These are phyloP conservation scores for Meloidogyne floridensis DNA, from an alignment of 1,140 invertebrate genomes.

Conservation along the genomic window DNA sequence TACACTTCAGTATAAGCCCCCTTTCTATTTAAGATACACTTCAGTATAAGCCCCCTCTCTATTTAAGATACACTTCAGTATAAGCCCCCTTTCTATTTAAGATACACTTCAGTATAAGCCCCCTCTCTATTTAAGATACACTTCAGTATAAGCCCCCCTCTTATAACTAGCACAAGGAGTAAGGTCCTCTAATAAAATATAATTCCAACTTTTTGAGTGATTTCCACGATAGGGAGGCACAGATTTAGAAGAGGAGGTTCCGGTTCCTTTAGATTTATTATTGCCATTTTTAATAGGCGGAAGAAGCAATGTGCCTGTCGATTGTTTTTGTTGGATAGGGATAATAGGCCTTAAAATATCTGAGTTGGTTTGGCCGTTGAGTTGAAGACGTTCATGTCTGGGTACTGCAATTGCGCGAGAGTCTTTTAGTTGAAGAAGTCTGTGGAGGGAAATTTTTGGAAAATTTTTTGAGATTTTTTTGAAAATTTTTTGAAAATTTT, in stretches of 20 bases:
- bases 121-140: too few relatives aligned
- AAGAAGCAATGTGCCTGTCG: neutral
- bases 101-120: too few relatives aligned
- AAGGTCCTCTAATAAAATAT: neutral
- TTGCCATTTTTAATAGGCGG: slow-evolving; percentile 11
- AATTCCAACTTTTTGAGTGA: neutral
- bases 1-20: too few relatives aligned
- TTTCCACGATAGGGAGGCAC: neutral
- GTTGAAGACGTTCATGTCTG: slow-evolving; percentile 39
- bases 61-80: too few relatives aligned
- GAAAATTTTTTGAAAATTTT: too few relatives aligned
- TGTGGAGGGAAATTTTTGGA: neutral
- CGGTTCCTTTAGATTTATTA: neutral
- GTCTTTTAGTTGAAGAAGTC: slow-evolving; percentile 49
- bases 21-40: too few relatives aligned
- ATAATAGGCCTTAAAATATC: slow-evolving; percentile 11
- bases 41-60: too few relatives aligned
- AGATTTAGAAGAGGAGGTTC: neutral
- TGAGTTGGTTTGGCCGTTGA: slow-evolving; percentile 33
- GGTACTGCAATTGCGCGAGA: slow-evolving; percentile 50
- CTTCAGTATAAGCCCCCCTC: too few relatives aligned
- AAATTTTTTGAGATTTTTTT: too few relatives aligned
- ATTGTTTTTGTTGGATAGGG: slow-evolving; percentile 13
- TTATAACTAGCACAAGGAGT: too few relatives aligned
- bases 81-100: too few relatives aligned